Base-by-base conservation (phyloP, 2,797 vertebrate species). In the Pampus argenteus region DNA sequence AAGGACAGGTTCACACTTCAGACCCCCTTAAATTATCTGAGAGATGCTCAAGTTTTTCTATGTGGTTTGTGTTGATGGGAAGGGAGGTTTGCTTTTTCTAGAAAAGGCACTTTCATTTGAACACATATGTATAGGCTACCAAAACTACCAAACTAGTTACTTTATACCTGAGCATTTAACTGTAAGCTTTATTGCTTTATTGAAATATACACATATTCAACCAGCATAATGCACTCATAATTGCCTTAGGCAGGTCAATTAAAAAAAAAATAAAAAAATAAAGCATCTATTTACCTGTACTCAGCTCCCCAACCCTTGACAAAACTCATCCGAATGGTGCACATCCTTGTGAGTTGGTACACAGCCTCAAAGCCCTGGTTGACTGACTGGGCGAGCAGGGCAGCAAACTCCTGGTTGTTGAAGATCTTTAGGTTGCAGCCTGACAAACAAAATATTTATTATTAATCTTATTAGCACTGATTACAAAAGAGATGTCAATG, bases 341-440 rank as follows among this genome's bases (percentile, higher is more conserved):
- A 99, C 98, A 99, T 99, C 42, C 98, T 94, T 0, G 98, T 99
- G 81, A 99, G 93, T 85, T 99, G 98, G 85, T 99, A 99, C 54
- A 99, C 98, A 0, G 98, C 98, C 90, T 99, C 98, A 1, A 99
- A 99, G 76, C 98, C 98, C 93, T 99, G 98, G 90, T 98, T 99
- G 48, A 99, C 98, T 0, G 98, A 99, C 93, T 99, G 98, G 1
- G 98, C 96, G 79, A 99, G 89, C 56, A 99, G 95, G 6, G 95
- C 96, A 0, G 98, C 98, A 6, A 99, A 99, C 84, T 99, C 98
- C 91, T 99, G 98, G 95, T 99, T 99, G 92, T 99, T 99, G 80
- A 99, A 99, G 54, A 99, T 99, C 95, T 99, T 99, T 82, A 99
- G 88, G 90, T 99, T 99, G 76, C 98, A 99, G 4, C 98, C 98